Percentiles rank a stretch among this genome's conserved stretches.
Evolutionary conservation across 2,113 vertebrate genomes (phyloP).

Genomic region (Sceloporus undulatus): DNA sequence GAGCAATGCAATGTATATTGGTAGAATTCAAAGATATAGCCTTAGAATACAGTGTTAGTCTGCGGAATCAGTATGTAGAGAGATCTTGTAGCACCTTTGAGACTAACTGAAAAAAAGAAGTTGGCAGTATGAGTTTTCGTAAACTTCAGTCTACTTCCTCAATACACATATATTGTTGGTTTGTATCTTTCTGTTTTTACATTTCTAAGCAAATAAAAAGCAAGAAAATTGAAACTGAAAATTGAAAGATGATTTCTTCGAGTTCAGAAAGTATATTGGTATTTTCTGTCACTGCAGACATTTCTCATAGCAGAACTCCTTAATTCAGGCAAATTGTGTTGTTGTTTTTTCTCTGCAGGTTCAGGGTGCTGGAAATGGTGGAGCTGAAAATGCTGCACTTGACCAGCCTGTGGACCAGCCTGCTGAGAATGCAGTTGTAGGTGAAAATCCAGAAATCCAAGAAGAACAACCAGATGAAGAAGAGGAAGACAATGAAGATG

Average conservation of each 20-base stretch:
- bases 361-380: conserved; percentile 83
- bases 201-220: neutral
- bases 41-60: too few species aligned
- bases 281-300: neutral
- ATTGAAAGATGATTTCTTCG: neutral
- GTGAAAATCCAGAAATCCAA: conserved; percentile 88
- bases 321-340: neutral
- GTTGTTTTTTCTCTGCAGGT: conserved; percentile 72
- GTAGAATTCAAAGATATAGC: too few species aligned
- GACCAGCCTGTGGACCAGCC: conserved; percentile 84
- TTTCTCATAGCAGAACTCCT: neutral
- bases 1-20: neutral
- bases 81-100: too few species aligned
- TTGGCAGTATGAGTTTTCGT: too few species aligned
- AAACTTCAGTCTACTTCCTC: too few species aligned
- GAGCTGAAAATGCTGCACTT: conserved; percentile 82
- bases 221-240: neutral
- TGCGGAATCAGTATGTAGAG: too few species aligned
- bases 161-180: neutral
- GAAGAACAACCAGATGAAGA: conserved; percentile 89
- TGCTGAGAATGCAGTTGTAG: conserved; percentile 87
- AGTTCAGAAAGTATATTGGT: neutral
- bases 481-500: conserved; percentile 92
- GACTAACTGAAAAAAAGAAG: too few species aligned
- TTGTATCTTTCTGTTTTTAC: neutral